Base-by-base conservation (phyloP, 2,113 vertebrate species). In the Myiozetetes cayanensis region DNA sequence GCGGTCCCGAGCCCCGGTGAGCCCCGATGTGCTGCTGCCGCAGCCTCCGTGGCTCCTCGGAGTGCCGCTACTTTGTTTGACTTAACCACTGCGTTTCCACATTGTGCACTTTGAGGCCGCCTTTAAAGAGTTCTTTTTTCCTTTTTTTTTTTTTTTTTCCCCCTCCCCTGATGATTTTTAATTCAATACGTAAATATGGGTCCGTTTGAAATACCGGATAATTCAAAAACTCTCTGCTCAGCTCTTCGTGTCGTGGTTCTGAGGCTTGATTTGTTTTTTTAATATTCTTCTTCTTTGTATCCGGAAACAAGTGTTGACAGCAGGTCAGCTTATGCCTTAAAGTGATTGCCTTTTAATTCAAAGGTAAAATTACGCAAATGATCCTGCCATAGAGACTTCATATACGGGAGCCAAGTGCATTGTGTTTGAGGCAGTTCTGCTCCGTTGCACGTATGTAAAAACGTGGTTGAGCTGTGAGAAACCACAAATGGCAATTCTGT, bases 211-310 rank as follows among this genome's bases (percentile, higher is more conserved):
- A 39, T 4, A 17, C 10, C 2, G 22, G 30, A 18, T 17, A 31
- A 22, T 28, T 47, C 6, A 8, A 25, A 49, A 46, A 22, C 27
- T 39, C 62, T 23, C 31, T 14, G 31, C 53, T 47, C 58, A 9
- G 7, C 19, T 75, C 27, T 12, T 61, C 4, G 1, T 5, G 1
- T 41, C n/a, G 0, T 8, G 13, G 17, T 30, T 78, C 59, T 28
- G 19, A 10, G 41, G 19, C 5, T 73, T 52, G 12, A 0, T 4
- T 19, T 37, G 24, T 47, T 61, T 18, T 5, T 39, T 61, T 47
- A 14, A 33, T 13, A 13, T 20, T 33, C 14, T 58, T 23, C 23
- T 58, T 14, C 23, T 58, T 37, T 31, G 14, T 3, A 23, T 33
- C 61, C 22, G 8, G 39, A 61, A 62, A 49, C 17, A 39, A 49